Conservation (phyloP, 2,797 vertebrate species). For the Betta splendens region DNA sequence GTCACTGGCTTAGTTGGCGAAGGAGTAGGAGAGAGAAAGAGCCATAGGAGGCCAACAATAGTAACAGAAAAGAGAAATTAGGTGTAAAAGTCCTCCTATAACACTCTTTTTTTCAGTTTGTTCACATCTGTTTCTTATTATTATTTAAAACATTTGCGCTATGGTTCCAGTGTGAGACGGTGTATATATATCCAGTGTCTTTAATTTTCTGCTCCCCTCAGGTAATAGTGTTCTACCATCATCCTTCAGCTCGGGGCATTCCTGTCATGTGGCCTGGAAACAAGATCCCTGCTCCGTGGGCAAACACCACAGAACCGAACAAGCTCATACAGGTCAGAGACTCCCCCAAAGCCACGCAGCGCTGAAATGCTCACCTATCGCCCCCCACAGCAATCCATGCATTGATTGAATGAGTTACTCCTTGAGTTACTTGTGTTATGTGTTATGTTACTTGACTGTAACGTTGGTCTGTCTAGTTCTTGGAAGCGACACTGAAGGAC, state of each 20-base stretch:
- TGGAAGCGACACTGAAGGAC: constrained; percentile 91
- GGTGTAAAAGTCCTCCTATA: too few species aligned
- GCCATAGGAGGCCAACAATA: constrained; percentile 7
- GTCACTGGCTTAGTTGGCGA: constrained; percentile 48
- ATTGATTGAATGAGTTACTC: neutral
- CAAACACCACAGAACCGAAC: constrained; percentile 92
- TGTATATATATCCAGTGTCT: neutral
- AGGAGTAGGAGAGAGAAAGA: constrained; percentile 12
- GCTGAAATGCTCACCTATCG: neutral
- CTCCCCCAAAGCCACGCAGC: neutral
- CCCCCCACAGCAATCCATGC: neutral
- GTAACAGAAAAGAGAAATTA: neutral
- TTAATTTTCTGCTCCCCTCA: constrained; percentile 50
- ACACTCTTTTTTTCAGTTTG: neutral
- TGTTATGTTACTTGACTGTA: constrained; percentile 1
- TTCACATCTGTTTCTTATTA: too few species aligned
- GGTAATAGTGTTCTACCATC: constrained; percentile 97
- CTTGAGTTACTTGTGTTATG: too few species aligned
- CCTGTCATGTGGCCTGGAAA: constrained; percentile 91
- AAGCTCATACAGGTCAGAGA: constrained; percentile 85
- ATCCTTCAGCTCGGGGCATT: constrained; percentile 79
- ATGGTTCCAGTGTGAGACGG: too few species aligned
- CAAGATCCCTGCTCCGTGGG: constrained; percentile 97
- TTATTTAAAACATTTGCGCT: too few species aligned
- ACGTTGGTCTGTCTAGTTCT: constrained; percentile 73